These are phyloP conservation scores for Struthidea cinerea DNA, from an alignment of 2,113 vertebrate genomes.

Conservation along the genomic window DNA sequence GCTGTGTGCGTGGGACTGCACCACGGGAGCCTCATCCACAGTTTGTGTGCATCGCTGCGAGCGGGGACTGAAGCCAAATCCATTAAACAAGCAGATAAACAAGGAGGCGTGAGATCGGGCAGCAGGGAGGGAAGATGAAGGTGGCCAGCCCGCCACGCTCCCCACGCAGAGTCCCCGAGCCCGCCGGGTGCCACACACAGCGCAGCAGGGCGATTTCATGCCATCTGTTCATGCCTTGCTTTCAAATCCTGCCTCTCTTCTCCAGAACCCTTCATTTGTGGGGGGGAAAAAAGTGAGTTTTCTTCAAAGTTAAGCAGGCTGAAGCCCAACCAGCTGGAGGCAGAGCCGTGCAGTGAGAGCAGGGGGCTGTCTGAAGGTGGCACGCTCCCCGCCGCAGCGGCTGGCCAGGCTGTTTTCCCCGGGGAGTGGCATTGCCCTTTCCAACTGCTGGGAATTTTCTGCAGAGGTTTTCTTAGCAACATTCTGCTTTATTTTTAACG, in stretches of 20 bases:
- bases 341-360: accelerated
- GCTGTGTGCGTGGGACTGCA: neutral
- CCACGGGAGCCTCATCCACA: neutral
- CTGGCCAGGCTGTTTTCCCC: neutral
- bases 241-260: neutral
- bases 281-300: neutral
- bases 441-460: constrained; percentile 19
- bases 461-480: constrained; percentile 4
- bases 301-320: neutral
- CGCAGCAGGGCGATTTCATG: neutral
- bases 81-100: neutral
- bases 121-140: neutral
- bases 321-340: neutral
- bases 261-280: neutral
- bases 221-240: neutral
- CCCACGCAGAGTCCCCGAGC: neutral
- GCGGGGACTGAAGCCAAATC: neutral
- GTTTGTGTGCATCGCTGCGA: neutral
- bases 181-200: neutral
- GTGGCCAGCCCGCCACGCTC: neutral
- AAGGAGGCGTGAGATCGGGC: neutral
- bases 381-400: accelerated
- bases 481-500: constrained; percentile 13
- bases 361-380: neutral
- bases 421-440: neutral